These are phyloP conservation scores for Toxostoma redivivum DNA, from an alignment of 2,113 vertebrate genomes.

Conservation along the genomic window DNA sequence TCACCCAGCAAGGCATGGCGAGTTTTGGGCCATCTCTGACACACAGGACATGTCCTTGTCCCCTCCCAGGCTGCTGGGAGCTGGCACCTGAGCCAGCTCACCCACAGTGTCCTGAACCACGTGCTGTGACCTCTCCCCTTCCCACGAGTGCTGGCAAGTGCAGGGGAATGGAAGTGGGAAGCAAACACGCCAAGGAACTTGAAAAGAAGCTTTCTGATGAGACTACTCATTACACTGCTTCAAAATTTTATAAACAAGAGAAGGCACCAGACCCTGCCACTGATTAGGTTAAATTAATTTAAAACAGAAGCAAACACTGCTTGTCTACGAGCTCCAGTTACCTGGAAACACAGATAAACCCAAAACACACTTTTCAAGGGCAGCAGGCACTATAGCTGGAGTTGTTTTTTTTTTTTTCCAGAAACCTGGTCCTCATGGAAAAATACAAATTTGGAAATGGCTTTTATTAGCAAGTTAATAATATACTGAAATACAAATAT, in stretches of 20 bases:
- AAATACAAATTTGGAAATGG: constrained; percentile 54
- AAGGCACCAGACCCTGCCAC: constrained; percentile 38
- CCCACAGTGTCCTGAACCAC: background rate
- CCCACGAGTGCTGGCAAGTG: background rate
- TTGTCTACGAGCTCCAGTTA: constrained; percentile 26
- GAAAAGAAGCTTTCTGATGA: background rate
- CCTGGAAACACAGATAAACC: constrained; percentile 68
- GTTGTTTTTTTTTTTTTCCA: background rate
- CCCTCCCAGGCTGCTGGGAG: background rate
- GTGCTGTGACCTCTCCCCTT: background rate
- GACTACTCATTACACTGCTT: background rate
- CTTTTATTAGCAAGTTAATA: constrained; percentile 62
- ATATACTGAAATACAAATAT: constrained; percentile 38
- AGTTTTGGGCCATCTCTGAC: background rate
- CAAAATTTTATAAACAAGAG: background rate
- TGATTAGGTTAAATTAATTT: constrained; percentile 60
- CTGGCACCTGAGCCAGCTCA: background rate
- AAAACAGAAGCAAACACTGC: constrained; percentile 30
- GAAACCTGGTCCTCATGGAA: constrained; percentile 50
- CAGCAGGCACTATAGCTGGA: background rate
- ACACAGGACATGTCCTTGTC: accelerated
- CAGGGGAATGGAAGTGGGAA: background rate
- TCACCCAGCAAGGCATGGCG: background rate
- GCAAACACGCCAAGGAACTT: background rate
- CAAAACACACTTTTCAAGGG: constrained; percentile 34